phyloP scores from a whole-genome alignment of 2,113 vertebrate genomes.

The Psephotus haematonotus region DNA sequence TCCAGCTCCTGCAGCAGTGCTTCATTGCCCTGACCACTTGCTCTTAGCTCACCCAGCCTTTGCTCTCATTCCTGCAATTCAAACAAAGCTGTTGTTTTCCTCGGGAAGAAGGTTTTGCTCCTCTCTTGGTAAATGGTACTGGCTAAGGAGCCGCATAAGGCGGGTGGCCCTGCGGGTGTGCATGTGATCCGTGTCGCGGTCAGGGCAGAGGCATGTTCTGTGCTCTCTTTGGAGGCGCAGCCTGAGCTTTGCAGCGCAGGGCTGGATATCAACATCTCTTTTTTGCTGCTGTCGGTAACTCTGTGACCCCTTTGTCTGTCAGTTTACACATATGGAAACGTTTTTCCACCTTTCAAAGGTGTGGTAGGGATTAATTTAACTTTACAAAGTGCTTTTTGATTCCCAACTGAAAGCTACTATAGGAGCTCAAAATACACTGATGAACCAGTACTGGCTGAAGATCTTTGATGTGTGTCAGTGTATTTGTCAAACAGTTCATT shows the following conservation, averaged over 20 bases:
- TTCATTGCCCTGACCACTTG: neutral
- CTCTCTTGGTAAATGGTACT: neutral
- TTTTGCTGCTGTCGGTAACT: neutral
- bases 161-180: neutral
- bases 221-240: rapidly evolving
- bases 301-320: conserved; percentile 1
- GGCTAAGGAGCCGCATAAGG: neutral
- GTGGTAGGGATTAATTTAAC: conserved; percentile 25
- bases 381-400: conserved; percentile 36
- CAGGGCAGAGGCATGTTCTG: neutral
- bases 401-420: conserved; percentile 28
- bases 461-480: neutral
- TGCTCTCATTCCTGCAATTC: neutral
- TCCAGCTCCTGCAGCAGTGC: rapidly evolving
- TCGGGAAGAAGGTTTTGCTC: neutral
- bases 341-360: conserved; percentile 30
- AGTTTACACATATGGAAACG: neutral
- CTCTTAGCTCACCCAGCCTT: neutral
- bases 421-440: neutral
- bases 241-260: rapidly evolving
- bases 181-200: rapidly evolving
- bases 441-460: neutral
- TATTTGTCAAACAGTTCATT: neutral
- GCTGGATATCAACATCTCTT: neutral
- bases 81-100: neutral